A percentile compares a stretch with the other conserved stretches of the same genome.
phyloP scores from a whole-genome alignment of 2,888 invertebrate genomes.

The Drosophila prostipennis region DNA sequence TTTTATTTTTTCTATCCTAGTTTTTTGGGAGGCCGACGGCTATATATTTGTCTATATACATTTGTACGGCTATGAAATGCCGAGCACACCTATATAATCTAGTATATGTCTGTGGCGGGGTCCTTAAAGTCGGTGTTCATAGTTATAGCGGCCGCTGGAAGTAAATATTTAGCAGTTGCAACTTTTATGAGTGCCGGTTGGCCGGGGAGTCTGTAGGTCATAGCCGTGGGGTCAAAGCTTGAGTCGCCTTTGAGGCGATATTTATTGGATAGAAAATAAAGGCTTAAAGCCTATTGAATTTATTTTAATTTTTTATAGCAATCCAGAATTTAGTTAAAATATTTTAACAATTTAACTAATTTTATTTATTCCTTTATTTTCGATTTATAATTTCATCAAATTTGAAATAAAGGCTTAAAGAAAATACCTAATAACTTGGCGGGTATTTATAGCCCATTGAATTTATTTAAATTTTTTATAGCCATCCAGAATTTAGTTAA shows the following conservation, averaged over 20 bases:
- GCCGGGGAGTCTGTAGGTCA: background rate
- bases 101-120: background rate
- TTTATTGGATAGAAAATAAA: background rate
- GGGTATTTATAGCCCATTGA: no score
- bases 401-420: slow-evolving; percentile 5
- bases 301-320: background rate
- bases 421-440: background rate
- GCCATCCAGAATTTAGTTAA: background rate
- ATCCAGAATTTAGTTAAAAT: background rate
- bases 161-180: slow-evolving; percentile 43
- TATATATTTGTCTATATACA: slow-evolving; percentile 29
- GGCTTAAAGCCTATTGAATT: background rate
- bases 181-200: slow-evolving; percentile 18
- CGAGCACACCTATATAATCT: background rate
- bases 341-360: no score
- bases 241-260: background rate
- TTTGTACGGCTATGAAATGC: background rate
- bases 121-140: background rate
- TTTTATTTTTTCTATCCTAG: slow-evolving; percentile 3
- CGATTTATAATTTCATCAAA: slow-evolving; percentile 36
- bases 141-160: slow-evolving; percentile 4
- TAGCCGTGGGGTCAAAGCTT: background rate
- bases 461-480: background rate
- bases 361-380: slow-evolving; percentile 1
- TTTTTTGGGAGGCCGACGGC: slow-evolving; percentile 39